Percentiles rank a stretch among this genome's conserved stretches.
phyloP scores from a whole-genome alignment of 2,797 vertebrate genomes.

The Trematomus bernacchii region DNA sequence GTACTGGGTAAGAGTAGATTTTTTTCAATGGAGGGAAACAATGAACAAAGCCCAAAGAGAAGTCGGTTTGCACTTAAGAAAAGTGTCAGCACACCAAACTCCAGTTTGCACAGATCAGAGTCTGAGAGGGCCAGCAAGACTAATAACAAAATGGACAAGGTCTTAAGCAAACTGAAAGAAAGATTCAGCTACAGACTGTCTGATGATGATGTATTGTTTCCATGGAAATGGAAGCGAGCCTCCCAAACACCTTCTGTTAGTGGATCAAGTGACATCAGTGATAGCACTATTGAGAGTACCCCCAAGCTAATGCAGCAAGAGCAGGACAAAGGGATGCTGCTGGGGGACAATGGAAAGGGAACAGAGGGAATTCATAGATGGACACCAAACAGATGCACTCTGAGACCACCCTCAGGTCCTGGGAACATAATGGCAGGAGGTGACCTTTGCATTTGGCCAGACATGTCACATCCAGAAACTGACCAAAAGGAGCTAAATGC shows the following conservation, averaged over 20 bases:
- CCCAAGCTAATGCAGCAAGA: conserved; percentile 38
- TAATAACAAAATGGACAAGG: conserved; percentile 78
- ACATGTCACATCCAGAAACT: conserved; percentile 28
- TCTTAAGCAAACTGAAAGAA: conserved; percentile 78
- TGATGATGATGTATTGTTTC: conserved; percentile 65
- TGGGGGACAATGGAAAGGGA: conserved; percentile 22
- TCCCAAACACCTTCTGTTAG: conserved; percentile 64
- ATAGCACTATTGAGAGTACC: conserved; percentile 40
- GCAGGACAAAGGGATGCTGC: conserved; percentile 13
- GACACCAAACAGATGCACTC: conserved; percentile 52
- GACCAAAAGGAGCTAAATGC: conserved; percentile 11
- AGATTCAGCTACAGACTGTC: conserved; percentile 73
- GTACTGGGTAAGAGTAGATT: conserved; percentile 65
- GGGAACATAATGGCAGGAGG: conserved; percentile 23
- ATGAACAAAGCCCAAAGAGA: conserved; percentile 71
- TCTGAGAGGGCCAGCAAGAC: conserved; percentile 58
- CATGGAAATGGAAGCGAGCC: conserved; percentile 67
- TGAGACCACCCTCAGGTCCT: conserved; percentile 27
- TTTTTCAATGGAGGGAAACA: conserved; percentile 62
- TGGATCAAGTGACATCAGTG: conserved; percentile 61
- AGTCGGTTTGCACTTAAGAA: conserved; percentile 74
- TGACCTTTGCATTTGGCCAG: conserved; percentile 38
- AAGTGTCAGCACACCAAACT: conserved; percentile 65
- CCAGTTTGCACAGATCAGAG: conserved; percentile 60
- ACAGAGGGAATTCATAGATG: conserved; percentile 35